Base-by-base conservation (phyloP, 2,113 vertebrate species). In the Myiozetetes cayanensis region DNA sequence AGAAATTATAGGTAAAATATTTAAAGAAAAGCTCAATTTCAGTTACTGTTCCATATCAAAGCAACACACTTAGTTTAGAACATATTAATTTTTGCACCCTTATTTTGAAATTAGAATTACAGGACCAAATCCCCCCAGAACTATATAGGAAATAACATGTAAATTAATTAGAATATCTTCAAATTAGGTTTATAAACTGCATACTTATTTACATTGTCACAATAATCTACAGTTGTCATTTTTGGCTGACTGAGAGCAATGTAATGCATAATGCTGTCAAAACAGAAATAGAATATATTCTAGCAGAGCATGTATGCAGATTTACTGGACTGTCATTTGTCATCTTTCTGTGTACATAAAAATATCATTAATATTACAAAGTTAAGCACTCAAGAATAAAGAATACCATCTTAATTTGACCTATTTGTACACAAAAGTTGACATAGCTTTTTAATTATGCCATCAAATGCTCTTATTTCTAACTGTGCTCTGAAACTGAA, bases 121-220 rank as follows among this genome's bases (percentile, higher is more conserved):
- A 82, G 31, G 27, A 71, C 23, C 9, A 66, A 74, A 82, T 47
- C 24, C 58, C 6, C 7, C 7, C 2, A 24, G 61, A 74, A 27
- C 0, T 1, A 16, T 35, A 4, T 9, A n/a, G 27, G 25, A 70
- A 74, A 17, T 25, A 80, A 3, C 10, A 25, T 7, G 4, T 18
- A 73, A 68, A 77, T 87, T 21, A 55, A 62, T 75, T 66, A 41
- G 44, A 44, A 18, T 63, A 75, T 67, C 13, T 95, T 82, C 43
- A 71, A 41, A 17, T 53, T 14, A 79, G 1, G 5, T 44, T 79
- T 55, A 41, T 52, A 80, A 79, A 55, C 8, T 37, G 11, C 2
- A 0, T 46, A 28, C 28, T 85, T 87, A 53, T 6, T 68, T 73
- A 14, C 0, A 1, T 44, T 53, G 13, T 35, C 31, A 77, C 14